Evolutionary conservation across 2,888 invertebrate genomes (phyloP).

Genomic region (Rhynchonema sp.): DNA sequence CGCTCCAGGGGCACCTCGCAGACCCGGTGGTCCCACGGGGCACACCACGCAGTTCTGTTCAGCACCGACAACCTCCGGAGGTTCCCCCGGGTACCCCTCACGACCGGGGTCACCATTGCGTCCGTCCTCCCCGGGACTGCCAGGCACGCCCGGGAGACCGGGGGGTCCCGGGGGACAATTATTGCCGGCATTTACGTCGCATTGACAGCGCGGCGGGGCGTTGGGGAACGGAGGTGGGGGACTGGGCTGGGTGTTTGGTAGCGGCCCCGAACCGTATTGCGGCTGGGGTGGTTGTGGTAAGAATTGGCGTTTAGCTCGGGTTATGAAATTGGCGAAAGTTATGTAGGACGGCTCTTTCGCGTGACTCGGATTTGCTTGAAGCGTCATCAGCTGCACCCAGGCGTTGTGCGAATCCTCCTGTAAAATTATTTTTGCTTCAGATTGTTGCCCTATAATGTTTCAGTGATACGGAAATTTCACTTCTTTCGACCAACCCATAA

Average conservation of each 20-base stretch:
- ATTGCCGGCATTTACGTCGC: not conserved
- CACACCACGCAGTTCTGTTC: not conserved
- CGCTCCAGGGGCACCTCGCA: not conserved
- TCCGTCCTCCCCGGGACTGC: not conserved
- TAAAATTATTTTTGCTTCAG: too few species aligned
- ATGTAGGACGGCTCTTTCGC: too few species aligned
- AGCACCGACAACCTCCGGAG: not conserved
- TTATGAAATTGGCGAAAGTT: not conserved
- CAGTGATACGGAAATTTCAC: too few species aligned
- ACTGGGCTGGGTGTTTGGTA: too few species aligned
- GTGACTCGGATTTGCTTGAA: not conserved
- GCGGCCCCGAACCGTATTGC: too few species aligned
- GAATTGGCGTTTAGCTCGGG: not conserved
- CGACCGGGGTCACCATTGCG: not conserved
- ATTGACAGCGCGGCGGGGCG: not conserved
- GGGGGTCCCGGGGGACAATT: not conserved
- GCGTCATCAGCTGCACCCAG: not conserved
- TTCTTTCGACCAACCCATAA: too few species aligned
- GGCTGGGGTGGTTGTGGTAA: too few species aligned
- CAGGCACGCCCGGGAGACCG: not conserved
- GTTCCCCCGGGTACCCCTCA: not conserved
- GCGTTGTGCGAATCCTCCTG: not conserved
- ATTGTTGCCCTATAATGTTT: too few species aligned
- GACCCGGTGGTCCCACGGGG: not conserved
- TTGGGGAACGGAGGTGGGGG: too few species aligned